A percentile compares a stretch with the other conserved stretches of the same genome.
phyloP scores from a whole-genome alignment of 2,888 invertebrate genomes.

The Hydroisotoma schaefferi region DNA sequence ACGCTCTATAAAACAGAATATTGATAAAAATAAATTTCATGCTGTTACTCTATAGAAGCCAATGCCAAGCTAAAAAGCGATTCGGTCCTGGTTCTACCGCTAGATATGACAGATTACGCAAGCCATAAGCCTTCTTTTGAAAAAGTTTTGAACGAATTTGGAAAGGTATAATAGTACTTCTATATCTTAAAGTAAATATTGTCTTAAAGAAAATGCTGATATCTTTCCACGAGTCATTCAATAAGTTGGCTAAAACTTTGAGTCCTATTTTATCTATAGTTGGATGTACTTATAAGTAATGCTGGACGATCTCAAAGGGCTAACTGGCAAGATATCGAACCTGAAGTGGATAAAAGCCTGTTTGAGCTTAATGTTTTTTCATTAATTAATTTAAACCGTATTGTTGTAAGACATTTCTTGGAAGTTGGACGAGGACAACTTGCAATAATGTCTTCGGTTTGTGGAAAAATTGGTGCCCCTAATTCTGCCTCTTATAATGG shows the following conservation, averaged over 20 bases:
- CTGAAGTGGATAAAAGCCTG: constrained; percentile 68
- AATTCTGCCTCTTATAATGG: constrained; percentile 68
- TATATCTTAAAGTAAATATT: neutral
- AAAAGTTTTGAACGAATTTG: constrained; percentile 65
- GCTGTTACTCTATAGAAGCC: neutral
- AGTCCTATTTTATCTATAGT: constrained; percentile 50
- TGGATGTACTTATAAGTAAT: constrained; percentile 76
- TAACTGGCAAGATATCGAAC: constrained; percentile 65
- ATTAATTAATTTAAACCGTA: constrained; percentile 65
- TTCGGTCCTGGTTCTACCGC: constrained; percentile 65
- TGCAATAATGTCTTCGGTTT: constrained; percentile 70
- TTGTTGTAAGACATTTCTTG: constrained; percentile 65
- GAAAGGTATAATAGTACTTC: constrained; percentile 53
- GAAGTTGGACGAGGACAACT: constrained; percentile 62
- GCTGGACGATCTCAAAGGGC: constrained; percentile 77
- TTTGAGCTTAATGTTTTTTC: constrained; percentile 76
- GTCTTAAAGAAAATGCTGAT: too few species aligned
- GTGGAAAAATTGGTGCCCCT: constrained; percentile 66
- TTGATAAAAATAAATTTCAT: neutral
- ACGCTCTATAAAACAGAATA: too few species aligned
- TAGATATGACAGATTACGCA: constrained; percentile 64
- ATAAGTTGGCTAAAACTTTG: neutral
- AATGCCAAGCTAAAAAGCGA: constrained; percentile 54
- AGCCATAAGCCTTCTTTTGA: constrained; percentile 62
- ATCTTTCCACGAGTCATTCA: neutral